phyloP scores from a whole-genome alignment of 1,140 invertebrate species.

The Heliconius himera region DNA sequence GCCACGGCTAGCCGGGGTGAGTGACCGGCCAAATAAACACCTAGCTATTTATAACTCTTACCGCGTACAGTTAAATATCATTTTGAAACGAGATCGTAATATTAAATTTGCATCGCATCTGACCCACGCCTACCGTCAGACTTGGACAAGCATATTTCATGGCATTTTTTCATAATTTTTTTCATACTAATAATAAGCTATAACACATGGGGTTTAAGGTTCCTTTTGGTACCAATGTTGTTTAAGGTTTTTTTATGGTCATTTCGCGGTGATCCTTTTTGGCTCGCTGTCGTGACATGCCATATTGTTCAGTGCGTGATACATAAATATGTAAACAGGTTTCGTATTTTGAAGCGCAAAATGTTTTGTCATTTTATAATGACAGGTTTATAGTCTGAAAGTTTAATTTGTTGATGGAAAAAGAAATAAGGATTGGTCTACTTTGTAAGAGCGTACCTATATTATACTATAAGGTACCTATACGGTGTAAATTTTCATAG shows the following conservation, averaged over 20 bases:
- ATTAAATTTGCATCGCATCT: slow-evolving; percentile 55
- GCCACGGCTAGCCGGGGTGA: slow-evolving; percentile 60
- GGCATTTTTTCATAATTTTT: slow-evolving; percentile 46
- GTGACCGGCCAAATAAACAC: slow-evolving; percentile 51
- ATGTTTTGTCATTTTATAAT: slow-evolving; percentile 63
- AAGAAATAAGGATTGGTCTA: neutral
- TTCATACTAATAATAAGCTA: slow-evolving; percentile 34
- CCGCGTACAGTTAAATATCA: slow-evolving; percentile 50
- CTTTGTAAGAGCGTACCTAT: too few relatives aligned
- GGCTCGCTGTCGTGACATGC: slow-evolving; percentile 68
- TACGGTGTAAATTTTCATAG: too few relatives aligned
- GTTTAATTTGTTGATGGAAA: neutral
- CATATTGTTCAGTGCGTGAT: slow-evolving; percentile 75
- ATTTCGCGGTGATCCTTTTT: slow-evolving; percentile 62
- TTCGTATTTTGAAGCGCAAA: slow-evolving; percentile 51
- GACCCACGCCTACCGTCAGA: slow-evolving; percentile 73
- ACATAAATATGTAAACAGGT: slow-evolving; percentile 68
- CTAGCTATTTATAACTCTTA: slow-evolving; percentile 45
- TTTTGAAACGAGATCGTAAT: slow-evolving; percentile 48
- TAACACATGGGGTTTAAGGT: slow-evolving; percentile 30
- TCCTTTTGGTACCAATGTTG: slow-evolving; percentile 21
- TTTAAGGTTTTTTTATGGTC: slow-evolving; percentile 35
- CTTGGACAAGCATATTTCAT: slow-evolving; percentile 74
- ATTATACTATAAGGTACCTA: too few relatives aligned
- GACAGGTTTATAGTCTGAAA: slow-evolving; percentile 46